Evolutionary conservation across 1,140 invertebrate species (phyloP).

Genomic region (Odontomachus brunneus): DNA sequence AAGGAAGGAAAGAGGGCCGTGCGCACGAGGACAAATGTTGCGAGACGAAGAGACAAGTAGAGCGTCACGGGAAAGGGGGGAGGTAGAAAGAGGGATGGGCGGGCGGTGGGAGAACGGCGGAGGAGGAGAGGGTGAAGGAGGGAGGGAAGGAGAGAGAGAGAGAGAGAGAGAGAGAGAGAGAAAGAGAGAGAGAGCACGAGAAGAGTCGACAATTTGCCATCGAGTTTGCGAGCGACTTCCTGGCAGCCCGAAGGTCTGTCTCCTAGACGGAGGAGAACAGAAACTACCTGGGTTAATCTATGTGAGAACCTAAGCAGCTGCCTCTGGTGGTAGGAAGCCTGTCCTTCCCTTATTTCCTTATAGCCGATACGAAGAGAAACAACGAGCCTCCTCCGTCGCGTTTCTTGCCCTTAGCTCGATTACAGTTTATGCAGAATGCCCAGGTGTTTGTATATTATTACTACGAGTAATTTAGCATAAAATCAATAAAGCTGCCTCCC

Average conservation of each 20-base stretch:
- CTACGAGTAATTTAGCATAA: conserved; percentile 64
- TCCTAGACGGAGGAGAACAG: conserved; percentile 70
- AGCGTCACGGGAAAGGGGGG: neutral
- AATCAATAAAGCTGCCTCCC: conserved; percentile 67
- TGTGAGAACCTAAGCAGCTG: conserved; percentile 77
- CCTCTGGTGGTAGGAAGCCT: conserved; percentile 67
- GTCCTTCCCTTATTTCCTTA: conserved; percentile 72
- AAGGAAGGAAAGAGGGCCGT: conserved; percentile 54
- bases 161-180: neutral
- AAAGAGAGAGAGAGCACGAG: conserved; percentile 12
- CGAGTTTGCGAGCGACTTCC: conserved; percentile 76
- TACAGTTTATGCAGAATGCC: conserved; percentile 65
- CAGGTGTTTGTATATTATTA: conserved; percentile 71
- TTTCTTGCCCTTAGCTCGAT: conserved; percentile 67
- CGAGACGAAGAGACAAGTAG: conserved; percentile 27
- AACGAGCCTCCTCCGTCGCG: conserved; percentile 46
- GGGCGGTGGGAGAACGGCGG: neutral
- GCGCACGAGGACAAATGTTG: conserved; percentile 44
- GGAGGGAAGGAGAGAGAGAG: neutral
- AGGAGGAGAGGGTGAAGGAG: neutral
- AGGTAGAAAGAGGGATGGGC: conserved; percentile 34
- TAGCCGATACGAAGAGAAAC: conserved; percentile 60
- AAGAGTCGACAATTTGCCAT: conserved; percentile 75
- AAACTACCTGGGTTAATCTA: conserved; percentile 79
- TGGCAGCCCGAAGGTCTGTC: conserved; percentile 71